A percentile compares a stretch with the other conserved stretches of the same genome.
These are phyloP conservation scores for Typhlichthys subterraneus DNA, from an alignment of 2,797 vertebrate genomes.

Conservation along the genomic window DNA sequence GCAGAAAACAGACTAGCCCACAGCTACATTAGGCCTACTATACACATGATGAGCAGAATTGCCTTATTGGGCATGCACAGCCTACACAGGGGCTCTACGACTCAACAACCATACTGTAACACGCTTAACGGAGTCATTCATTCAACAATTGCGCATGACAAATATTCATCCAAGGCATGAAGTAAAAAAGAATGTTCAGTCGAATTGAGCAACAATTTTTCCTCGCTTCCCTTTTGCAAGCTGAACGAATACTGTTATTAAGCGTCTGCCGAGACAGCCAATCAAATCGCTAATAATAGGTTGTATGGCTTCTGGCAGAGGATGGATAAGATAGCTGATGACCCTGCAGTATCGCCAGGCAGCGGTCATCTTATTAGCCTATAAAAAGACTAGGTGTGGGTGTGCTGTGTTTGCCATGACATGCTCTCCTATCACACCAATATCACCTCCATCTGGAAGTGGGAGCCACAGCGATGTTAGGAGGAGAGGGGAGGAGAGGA, in stretches of 20 bases:
- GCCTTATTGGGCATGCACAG: slow-evolving; percentile 1
- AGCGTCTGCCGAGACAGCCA: slow-evolving; percentile 48
- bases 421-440: slow-evolving; percentile 65
- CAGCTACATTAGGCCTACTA: neutral
- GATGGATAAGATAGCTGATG: slow-evolving; percentile 48
- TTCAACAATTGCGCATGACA: slow-evolving; percentile 27
- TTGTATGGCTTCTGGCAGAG: slow-evolving; percentile 47
- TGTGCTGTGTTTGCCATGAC: slow-evolving; percentile 66
- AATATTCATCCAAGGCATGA: slow-evolving; percentile 28
- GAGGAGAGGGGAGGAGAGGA: slow-evolving; percentile 3
- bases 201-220: slow-evolving; percentile 30
- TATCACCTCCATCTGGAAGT: slow-evolving; percentile 68
- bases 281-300: slow-evolving; percentile 62
- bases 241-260: slow-evolving; percentile 51
- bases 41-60: neutral
- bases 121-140: neutral
- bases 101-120: no score
- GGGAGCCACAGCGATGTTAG: slow-evolving; percentile 13
- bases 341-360: slow-evolving; percentile 52
- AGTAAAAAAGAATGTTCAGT: slow-evolving; percentile 14
- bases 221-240: slow-evolving; percentile 23
- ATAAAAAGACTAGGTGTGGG: slow-evolving; percentile 74
- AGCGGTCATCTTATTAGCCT: slow-evolving; percentile 72
- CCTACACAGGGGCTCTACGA: no score
- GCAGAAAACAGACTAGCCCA: neutral